These are phyloP conservation scores for Loxodonta africana DNA, from an alignment of 2,113 vertebrate species.

Conservation along the genomic window DNA sequence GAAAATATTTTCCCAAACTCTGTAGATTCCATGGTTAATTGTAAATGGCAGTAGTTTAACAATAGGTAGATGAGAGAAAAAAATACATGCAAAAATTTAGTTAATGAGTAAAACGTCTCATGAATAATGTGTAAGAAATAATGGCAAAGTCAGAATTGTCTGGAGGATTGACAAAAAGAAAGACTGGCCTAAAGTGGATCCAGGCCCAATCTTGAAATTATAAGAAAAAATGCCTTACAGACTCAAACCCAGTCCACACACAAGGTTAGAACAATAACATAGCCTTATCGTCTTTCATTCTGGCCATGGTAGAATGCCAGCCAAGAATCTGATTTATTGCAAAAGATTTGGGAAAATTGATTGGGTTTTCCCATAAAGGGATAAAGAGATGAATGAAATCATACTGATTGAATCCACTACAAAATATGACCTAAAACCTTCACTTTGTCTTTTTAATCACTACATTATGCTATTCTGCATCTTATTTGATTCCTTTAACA, in stretches of 20 bases:
- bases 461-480: neutral
- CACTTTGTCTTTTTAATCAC: constrained; percentile 8
- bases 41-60: neutral
- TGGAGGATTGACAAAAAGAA: neutral
- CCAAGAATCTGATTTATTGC: neutral
- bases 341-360: neutral
- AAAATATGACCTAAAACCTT: neutral
- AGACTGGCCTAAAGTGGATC: neutral
- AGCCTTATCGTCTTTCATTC: neutral
- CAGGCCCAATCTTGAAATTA: neutral
- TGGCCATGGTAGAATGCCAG: neutral
- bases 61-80: neutral
- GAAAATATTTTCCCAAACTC: neutral
- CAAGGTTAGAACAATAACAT: neutral
- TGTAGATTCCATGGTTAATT: neutral
- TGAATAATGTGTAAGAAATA: constrained; percentile 42
- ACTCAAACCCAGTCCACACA: neutral
- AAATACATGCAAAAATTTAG: neutral
- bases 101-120: neutral
- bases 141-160: neutral
- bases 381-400: neutral
- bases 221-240: neutral
- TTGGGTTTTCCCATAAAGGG: neutral
- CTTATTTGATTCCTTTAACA: neutral
- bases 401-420: neutral